Percentiles rank a stretch among this genome's conserved stretches.
phyloP scores from a whole-genome alignment of 2,797 vertebrate species.

The Scleropages formosus region DNA sequence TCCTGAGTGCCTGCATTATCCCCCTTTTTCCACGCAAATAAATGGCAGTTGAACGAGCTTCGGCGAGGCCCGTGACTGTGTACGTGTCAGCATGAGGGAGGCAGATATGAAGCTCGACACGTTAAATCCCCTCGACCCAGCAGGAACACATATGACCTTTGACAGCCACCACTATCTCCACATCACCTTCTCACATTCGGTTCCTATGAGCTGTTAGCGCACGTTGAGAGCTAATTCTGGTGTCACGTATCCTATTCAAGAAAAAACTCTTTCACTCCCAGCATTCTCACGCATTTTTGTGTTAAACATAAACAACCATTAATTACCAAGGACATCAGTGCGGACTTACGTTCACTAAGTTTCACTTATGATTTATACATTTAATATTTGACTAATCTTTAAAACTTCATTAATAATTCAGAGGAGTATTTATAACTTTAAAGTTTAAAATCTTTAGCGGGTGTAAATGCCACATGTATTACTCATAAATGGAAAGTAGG shows the following conservation, averaged over 20 bases:
- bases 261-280: not conserved
- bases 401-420: constrained; percentile 9
- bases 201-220: not conserved
- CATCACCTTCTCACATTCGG: too few relatives aligned
- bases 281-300: not conserved
- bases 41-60: not conserved
- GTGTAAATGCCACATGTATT: constrained; percentile 9
- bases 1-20: constrained; percentile 8
- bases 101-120: not conserved
- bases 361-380: constrained; percentile 17
- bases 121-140: too few relatives aligned
- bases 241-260: not conserved
- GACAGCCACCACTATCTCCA: too few relatives aligned
- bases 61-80: not conserved
- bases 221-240: not conserved
- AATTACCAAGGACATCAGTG: not conserved
- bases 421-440: constrained; percentile 1
- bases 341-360: not conserved
- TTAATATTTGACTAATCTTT: constrained; percentile 17
- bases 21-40: not conserved
- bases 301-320: not conserved
- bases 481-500: constrained; percentile 14
- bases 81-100: not conserved
- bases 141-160: not conserved
- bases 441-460: constrained; percentile 4